phyloP scores from a whole-genome alignment of 2,888 invertebrate species.

The Cephus rjabovi region DNA sequence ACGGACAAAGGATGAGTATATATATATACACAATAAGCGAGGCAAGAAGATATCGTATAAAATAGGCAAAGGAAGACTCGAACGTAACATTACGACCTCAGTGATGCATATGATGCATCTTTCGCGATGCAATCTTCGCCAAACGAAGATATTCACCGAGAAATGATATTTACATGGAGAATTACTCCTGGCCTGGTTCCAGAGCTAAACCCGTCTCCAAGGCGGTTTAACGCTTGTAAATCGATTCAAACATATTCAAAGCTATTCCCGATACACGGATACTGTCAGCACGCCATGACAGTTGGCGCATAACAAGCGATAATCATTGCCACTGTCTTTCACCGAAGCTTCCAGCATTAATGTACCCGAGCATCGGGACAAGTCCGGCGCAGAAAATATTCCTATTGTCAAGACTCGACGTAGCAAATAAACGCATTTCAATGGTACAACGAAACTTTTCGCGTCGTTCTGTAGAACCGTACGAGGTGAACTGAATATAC shows the following conservation, averaged over 20 bases:
- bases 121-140: slow-evolving; percentile 36
- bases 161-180: slow-evolving; percentile 57
- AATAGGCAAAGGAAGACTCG: background rate
- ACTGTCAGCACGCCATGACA: slow-evolving; percentile 47
- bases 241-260: slow-evolving; percentile 62
- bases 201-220: slow-evolving; percentile 31
- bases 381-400: background rate
- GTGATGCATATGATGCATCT: background rate
- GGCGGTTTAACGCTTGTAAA: slow-evolving; percentile 38
- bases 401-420: background rate
- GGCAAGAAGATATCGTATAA: background rate
- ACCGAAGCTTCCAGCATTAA: background rate
- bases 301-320: slow-evolving; percentile 20
- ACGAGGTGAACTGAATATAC: background rate
- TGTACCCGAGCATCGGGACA: background rate
- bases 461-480: background rate
- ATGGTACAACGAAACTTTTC: background rate
- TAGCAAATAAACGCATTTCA: background rate
- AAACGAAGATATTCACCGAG: slow-evolving; percentile 42
- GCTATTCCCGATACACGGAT: slow-evolving; percentile 56
- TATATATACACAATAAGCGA: background rate
- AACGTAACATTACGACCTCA: background rate
- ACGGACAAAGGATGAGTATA: background rate
- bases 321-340: slow-evolving; percentile 44
- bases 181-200: slow-evolving; percentile 55